Conservation (phyloP, 2,888 invertebrate genomes). For the Alentia gelatinosa region DNA sequence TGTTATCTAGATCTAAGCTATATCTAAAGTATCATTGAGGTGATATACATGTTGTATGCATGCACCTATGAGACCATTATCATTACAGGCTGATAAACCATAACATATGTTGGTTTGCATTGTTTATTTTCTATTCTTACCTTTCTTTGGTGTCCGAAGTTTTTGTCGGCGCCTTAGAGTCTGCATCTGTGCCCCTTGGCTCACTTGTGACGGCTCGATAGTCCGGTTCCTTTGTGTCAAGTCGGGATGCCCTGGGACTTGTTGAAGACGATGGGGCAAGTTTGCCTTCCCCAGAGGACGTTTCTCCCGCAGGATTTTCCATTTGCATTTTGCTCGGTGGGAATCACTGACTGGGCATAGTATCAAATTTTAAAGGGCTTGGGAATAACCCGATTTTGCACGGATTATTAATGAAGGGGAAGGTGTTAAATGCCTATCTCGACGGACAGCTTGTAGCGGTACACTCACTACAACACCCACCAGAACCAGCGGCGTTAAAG, state of each 20-base stretch:
- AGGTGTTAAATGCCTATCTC: background rate
- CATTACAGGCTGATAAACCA: too few species aligned
- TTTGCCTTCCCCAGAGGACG: background rate
- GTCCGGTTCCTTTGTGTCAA: background rate
- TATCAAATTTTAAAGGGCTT: background rate
- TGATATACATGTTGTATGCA: too few species aligned
- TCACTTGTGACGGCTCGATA: background rate
- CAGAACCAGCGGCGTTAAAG: background rate
- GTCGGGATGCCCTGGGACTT: constrained; percentile 14
- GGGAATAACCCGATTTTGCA: background rate
- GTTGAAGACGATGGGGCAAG: background rate
- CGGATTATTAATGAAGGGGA: background rate
- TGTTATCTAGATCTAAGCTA: too few species aligned
- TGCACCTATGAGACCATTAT: too few species aligned
- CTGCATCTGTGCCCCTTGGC: background rate
- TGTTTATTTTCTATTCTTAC: too few species aligned
- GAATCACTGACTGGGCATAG: background rate
- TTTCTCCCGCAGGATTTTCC: background rate
- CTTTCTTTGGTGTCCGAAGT: too few species aligned
- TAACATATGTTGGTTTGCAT: too few species aligned
- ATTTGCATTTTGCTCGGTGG: background rate
- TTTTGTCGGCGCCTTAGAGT: background rate
- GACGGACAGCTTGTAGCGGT: background rate
- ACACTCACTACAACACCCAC: too few species aligned
- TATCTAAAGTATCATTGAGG: too few species aligned